Base-by-base conservation (phyloP, 1,140 invertebrate species). In the Lucilia cuprina region DNA sequence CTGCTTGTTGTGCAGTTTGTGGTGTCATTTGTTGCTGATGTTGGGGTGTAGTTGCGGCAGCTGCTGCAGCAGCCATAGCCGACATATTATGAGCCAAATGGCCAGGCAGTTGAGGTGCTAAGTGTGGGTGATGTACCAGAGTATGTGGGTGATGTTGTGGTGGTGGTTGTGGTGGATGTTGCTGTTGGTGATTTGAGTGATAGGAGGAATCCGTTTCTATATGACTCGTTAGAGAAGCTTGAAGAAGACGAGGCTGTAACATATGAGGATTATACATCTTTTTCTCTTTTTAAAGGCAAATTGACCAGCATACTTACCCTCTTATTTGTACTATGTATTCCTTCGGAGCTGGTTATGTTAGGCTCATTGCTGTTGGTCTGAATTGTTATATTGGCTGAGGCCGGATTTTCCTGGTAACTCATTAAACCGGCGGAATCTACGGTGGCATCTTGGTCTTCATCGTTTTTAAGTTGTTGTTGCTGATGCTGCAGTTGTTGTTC, bases 381-480 rank as follows among this genome's bases (percentile, higher is more conserved):
- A 83, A 86, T 87, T 85, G 88, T 87, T 70, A 25, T 9, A 13
- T 88, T 86, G 84, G 87, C 86, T 70, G 89, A 87, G 83, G 88
- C 87, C 86, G 87, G 89, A 87, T 89, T 89, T 82, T 89, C 86
- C 83, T 90, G 86, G 50, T 86, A 88, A 74, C 88, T 85, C 82
- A 89, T 87, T 10, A 87, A 87, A 80, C 90, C 88, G 65, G 92
- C 93, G 0, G 94, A 94, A 86, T 95, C 94, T 0, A 95, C 93
- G 0, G 94, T 95, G 86, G 94, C 94, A 86, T 95, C 94, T 91
- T 95, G 94, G 85, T 95, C 93, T 9, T 92, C 92, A 47, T 93
- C 93, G 47, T 92, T 91, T 75, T 85, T 84, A 30, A 30, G 25
- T 3, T 30, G 25, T 84, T 80, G 70, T 3, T 75, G 74, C 3